A percentile compares a stretch with the other conserved stretches of the same genome.
phyloP scores from a whole-genome alignment of 2,797 vertebrate species.

The Acrocephalus scirpaceus region DNA sequence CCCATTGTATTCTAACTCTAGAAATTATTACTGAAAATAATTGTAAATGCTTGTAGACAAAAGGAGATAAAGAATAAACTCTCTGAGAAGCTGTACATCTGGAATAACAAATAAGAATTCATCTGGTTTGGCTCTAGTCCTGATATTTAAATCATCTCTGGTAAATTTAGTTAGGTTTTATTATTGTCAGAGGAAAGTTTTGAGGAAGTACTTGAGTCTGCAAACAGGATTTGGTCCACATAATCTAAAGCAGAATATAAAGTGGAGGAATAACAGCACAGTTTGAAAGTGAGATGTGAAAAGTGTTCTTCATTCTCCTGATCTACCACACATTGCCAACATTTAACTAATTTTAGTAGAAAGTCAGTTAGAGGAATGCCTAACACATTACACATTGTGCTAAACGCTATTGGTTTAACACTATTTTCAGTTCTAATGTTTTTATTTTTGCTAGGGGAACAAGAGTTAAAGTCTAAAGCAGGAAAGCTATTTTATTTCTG shows the following conservation, averaged over 20 bases:
- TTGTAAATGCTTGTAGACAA: background rate
- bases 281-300: background rate
- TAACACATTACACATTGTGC: background rate
- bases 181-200: background rate
- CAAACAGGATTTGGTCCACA: background rate
- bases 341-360: background rate
- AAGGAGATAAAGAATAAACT: background rate
- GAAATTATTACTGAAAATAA: background rate
- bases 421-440: background rate
- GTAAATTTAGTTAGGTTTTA: background rate
- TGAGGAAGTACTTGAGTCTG: background rate
- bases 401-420: background rate
- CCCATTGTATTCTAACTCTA: background rate
- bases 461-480: background rate
- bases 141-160: background rate
- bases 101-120: background rate
- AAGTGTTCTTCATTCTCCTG: background rate
- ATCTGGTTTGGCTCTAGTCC: background rate
- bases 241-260: background rate
- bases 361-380: background rate
- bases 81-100: background rate
- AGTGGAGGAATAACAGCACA: background rate
- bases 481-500: background rate
- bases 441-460: background rate
- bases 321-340: background rate